A percentile compares a stretch with the other conserved stretches of the same genome.
These are phyloP conservation scores for Yponomeuta cagnagella DNA, from an alignment of 2,888 invertebrate species.

Conservation along the genomic window DNA sequence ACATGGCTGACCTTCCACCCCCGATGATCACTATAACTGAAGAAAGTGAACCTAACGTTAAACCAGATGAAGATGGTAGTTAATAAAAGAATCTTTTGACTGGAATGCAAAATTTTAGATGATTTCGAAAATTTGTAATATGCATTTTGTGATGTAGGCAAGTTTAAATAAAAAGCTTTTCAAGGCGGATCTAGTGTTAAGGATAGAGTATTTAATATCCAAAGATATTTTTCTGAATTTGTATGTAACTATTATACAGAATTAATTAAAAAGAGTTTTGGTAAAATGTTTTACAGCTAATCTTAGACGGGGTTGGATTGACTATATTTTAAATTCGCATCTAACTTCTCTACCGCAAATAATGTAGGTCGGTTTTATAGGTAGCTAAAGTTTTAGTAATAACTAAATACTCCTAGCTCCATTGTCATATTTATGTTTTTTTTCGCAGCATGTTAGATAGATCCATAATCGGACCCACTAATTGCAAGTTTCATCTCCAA, in stretches of 20 bases:
- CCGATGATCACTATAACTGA: constrained; percentile 71
- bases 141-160: constrained; percentile 13
- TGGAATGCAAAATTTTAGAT: not conserved
- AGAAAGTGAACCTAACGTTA: constrained; percentile 54
- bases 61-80: constrained; percentile 49
- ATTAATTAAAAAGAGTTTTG: constrained; percentile 3
- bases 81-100: constrained; percentile 34
- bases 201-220: constrained; percentile 14
- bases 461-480: no score
- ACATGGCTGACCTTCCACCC: constrained; percentile 41
- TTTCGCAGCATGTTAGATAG: no score
- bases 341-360: not conserved
- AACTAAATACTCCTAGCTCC: not conserved
- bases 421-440: no score
- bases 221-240: constrained; percentile 14
- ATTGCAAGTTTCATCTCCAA: no score
- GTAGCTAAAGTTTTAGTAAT: not conserved
- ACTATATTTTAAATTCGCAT: not conserved
- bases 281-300: not conserved
- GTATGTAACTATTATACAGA: constrained; percentile 2
- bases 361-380: not conserved
- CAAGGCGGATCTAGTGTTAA: constrained; percentile 1
- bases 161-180: constrained; percentile 3
- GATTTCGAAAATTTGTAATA: constrained; percentile 6
- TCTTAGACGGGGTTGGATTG: not conserved